Conservation (phyloP, 2,797 vertebrate species). For the Falco rusticolus region DNA sequence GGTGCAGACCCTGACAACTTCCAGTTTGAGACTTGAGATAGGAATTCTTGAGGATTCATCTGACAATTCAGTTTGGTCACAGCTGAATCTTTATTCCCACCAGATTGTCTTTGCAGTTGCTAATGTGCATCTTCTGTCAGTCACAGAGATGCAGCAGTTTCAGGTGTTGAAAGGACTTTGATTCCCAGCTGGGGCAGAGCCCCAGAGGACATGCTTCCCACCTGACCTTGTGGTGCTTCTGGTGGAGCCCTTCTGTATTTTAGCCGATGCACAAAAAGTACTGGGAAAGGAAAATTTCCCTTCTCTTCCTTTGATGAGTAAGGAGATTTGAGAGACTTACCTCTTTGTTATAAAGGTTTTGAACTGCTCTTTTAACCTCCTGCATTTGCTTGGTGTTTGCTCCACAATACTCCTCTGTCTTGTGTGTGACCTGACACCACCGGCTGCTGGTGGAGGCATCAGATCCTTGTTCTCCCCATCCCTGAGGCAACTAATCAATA, state of each 20-base stretch:
- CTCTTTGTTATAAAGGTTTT: background rate
- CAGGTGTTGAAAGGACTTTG: background rate
- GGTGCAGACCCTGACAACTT: background rate
- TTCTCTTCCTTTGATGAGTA: background rate
- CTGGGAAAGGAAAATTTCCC: background rate
- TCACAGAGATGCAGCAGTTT: background rate
- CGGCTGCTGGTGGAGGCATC: background rate
- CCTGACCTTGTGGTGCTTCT: background rate
- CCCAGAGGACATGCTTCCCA: background rate
- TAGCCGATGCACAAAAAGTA: background rate
- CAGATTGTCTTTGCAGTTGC: background rate
- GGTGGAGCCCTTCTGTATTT: background rate
- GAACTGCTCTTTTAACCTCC: background rate
- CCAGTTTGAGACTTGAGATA: background rate
- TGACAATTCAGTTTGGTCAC: background rate
- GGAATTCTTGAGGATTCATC: background rate
- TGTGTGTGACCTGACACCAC: fast-evolving
- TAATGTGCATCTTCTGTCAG: background rate
- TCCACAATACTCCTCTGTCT: background rate
- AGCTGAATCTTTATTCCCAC: background rate
- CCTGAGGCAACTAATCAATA: background rate
- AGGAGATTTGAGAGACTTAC: background rate
- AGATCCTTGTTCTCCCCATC: background rate
- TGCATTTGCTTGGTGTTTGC: background rate
- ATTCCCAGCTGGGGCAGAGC: background rate